Base-by-base conservation (phyloP, 2,888 invertebrate genomes). In the Conchocele bisecta region DNA sequence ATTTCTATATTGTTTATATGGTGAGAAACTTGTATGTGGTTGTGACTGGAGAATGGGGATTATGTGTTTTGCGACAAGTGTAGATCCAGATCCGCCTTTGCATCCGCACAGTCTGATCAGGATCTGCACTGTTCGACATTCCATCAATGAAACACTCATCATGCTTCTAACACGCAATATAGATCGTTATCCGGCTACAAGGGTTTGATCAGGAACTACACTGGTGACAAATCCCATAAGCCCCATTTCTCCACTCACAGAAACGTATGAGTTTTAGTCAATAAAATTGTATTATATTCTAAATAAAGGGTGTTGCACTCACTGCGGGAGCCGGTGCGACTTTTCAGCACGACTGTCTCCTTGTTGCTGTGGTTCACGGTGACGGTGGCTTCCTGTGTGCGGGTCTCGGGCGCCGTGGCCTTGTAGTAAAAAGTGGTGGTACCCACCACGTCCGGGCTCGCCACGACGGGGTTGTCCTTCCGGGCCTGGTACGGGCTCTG, bases 331-430 rank as follows among this genome's bases (percentile, higher is more conserved):
- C 71, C 51, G 0, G 60, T 57, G 5, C 74, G 59, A 39, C 75
- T 75, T 44, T 71, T 75, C 26, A 75, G 41, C 1, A 64, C 60
- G 11, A 75, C 71, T 0, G 71, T 71, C 46, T 75, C 75, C 17
- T 75, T 68, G 17, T 64, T 59, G 20, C 64, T 68, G 22, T 75
- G 75, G 50, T 71, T 75, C 5, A 75, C 60, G 5, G 75, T 71
- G 3, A 75, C 65, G 0, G 71, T 71, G 6, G 67, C 67, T n/a
- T 71, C 75, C 5, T 63, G 26, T 15, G 68, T 68, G 17, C 68
- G 37, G n/a, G n/a, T n/a, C 51, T 75, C 68, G 20, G 64, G 67
- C 15, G 65, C 28, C 9, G 68, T 61, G 1, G 60, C 41, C 33
- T 71, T 75, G 39, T 59, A 71, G 33, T 75, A 71, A 3, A 71